Conservation (phyloP, 2,113 vertebrate genomes). For the Peromyscus maniculatus region DNA sequence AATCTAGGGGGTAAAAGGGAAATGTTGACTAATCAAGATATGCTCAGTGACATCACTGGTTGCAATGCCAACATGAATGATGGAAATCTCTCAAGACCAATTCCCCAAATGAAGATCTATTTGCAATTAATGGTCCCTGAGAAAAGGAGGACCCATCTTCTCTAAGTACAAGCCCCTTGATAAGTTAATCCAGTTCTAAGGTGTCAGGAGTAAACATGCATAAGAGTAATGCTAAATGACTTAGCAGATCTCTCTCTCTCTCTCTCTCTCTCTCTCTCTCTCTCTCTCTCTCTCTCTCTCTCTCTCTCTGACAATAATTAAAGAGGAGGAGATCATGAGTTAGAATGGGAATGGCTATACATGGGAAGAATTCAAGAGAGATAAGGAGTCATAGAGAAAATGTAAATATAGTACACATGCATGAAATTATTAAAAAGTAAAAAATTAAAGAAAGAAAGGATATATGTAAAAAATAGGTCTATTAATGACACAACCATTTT, state of each 20-base stretch:
- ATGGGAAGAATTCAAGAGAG: background rate
- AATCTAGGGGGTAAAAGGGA: too few relatives aligned
- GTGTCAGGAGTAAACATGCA: background rate
- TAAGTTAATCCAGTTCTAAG: background rate
- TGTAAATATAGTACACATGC: background rate
- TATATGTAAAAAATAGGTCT: background rate
- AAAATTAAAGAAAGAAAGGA: background rate
- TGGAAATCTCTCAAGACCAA: background rate
- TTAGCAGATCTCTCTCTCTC: too few relatives aligned
- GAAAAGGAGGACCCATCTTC: background rate
- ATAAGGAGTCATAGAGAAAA: background rate
- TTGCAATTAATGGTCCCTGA: background rate
- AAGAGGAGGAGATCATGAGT: background rate
- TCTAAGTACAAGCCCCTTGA: background rate
- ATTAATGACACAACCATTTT: background rate
- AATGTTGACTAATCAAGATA: too few relatives aligned
- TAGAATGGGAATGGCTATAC: background rate
- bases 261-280: too few relatives aligned
- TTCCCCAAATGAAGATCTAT: background rate
- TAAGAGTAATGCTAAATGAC: background rate
- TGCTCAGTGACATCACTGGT: background rate
- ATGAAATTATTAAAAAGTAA: background rate
- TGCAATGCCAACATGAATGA: background rate
- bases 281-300: too few relatives aligned
- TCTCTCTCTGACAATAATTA: background rate